A percentile compares a stretch with the other conserved stretches of the same genome.
Conservation (phyloP, 2,888 invertebrate species). For the Lepidonotus clava region DNA sequence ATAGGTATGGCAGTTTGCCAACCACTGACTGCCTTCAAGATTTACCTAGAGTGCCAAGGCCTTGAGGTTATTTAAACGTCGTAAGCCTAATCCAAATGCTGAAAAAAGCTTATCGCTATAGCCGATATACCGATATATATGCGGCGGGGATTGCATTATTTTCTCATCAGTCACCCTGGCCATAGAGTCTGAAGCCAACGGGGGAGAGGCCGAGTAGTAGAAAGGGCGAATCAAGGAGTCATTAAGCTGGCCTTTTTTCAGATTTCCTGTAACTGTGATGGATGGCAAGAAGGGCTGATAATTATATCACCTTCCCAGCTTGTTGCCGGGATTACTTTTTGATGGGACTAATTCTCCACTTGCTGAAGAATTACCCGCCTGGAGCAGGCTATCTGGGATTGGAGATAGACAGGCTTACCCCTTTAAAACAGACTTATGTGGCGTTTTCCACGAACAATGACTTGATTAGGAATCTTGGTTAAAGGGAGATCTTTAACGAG, state of each 20-base stretch:
- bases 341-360: conserved; percentile 28
- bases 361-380: not conserved
- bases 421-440: not conserved
- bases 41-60: too few relatives aligned
- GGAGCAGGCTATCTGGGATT: not conserved
- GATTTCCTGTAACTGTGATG: not conserved
- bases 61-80: too few relatives aligned
- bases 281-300: not conserved
- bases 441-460: too few relatives aligned
- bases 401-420: not conserved
- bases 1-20: too few relatives aligned
- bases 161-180: not conserved
- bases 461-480: too few relatives aligned
- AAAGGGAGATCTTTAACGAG: too few relatives aligned
- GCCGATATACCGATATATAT: not conserved
- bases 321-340: conserved; percentile 12
- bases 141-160: not conserved
- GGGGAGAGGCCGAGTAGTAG: not conserved
- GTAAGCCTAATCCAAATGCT: too few relatives aligned
- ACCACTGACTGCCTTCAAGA: too few relatives aligned
- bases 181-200: not conserved
- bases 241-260: not conserved
- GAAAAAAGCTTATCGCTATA: too few relatives aligned
- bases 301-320: not conserved
- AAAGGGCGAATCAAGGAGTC: too few relatives aligned